phyloP scores from a whole-genome alignment of 1,140 invertebrate genomes.

The Orussus abietinus region DNA sequence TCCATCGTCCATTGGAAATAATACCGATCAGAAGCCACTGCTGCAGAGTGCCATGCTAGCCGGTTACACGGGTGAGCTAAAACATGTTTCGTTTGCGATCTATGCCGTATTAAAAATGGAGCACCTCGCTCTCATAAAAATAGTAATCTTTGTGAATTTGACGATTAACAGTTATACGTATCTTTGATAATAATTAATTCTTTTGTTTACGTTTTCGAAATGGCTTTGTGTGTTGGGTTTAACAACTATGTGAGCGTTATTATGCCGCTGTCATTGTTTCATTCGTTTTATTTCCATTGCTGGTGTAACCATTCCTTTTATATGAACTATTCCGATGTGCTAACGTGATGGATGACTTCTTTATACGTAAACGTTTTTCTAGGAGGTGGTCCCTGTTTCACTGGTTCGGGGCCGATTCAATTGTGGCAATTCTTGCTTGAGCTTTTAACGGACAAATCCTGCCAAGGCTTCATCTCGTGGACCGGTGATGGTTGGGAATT shows the following conservation, averaged over 20 bases:
- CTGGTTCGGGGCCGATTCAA: slow-evolving; percentile 89
- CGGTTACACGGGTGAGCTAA: slow-evolving; percentile 65
- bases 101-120: no score
- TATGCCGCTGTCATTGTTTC: no score
- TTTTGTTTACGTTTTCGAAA: slow-evolving; percentile 7
- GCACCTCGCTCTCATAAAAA: no score
- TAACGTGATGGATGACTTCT: no score
- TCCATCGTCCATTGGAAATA: slow-evolving; percentile 48
- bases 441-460: slow-evolving; percentile 92
- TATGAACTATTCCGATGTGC: slow-evolving; percentile 7
- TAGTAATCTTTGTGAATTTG: no score
- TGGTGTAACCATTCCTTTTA: no score
- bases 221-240: no score
- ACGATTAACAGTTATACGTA: no score
- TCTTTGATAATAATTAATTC: no score
- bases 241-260: no score
- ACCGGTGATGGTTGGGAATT: slow-evolving; percentile 99
- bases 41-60: slow-evolving; percentile 69
- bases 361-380: slow-evolving; percentile 18
- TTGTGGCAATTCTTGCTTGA: slow-evolving; percentile 98
- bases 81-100: no score
- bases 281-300: no score
- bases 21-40: slow-evolving; percentile 68
- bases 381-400: slow-evolving; percentile 74
- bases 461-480: slow-evolving; percentile 96